Evolutionary conservation across 2,888 invertebrate genomes (phyloP).

Genomic region (Melieria crassipennis): DNA sequence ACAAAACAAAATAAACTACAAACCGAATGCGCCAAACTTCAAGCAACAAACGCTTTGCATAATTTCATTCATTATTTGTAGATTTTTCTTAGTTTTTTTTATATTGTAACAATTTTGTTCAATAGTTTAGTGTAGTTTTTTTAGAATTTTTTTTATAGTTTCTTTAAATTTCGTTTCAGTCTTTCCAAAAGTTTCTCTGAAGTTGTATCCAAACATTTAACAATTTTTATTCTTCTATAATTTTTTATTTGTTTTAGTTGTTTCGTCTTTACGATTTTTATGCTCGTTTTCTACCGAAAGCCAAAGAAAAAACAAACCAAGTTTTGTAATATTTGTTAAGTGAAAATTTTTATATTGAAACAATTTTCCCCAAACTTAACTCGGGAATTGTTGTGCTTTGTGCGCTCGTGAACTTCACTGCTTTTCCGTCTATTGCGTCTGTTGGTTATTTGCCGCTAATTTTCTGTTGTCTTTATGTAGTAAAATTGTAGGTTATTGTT

Average conservation of each 20-base stretch:
- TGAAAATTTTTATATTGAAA: not conserved
- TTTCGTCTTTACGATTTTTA: no score
- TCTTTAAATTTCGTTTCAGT: slow-evolving; percentile 51
- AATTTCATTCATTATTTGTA: not conserved
- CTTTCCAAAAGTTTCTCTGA: slow-evolving; percentile 43
- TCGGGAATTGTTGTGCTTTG: slow-evolving; percentile 40
- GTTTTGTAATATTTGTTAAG: slow-evolving; percentile 24
- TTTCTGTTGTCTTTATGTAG: slow-evolving; percentile 1
- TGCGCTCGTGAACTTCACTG: no score
- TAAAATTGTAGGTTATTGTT: slow-evolving; percentile 24
- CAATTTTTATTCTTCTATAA: no score
- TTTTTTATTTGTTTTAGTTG: no score
- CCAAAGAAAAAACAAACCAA: slow-evolving; percentile 42
- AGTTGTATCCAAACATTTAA: slow-evolving; percentile 47
- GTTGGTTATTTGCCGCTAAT: slow-evolving; percentile 35
- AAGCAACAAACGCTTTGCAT: not conserved
- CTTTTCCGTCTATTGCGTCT: slow-evolving; percentile 8
- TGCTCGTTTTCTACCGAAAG: slow-evolving; percentile 33
- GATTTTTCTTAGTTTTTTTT: not conserved
- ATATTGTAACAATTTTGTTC: not conserved
- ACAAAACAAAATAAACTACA: not conserved
- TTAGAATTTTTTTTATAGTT: slow-evolving; percentile 36
- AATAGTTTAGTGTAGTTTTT: slow-evolving; percentile 28
- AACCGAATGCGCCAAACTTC: not conserved
- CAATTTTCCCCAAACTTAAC: slow-evolving; percentile 38